These are phyloP conservation scores for Eupithecia tripunctaria DNA, from an alignment of 2,888 invertebrate species.

Conservation along the genomic window DNA sequence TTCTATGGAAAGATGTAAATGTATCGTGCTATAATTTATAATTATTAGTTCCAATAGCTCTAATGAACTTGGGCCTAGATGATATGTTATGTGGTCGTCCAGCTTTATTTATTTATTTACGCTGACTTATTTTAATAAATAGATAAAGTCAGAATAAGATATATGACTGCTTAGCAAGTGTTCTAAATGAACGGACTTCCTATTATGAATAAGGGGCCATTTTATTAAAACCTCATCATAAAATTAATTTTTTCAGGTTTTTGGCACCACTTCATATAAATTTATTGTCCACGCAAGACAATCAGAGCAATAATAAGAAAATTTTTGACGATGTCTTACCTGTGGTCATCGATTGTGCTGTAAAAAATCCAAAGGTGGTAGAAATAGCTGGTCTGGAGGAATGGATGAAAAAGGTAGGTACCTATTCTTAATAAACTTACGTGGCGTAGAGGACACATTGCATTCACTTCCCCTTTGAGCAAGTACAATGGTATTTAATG, in stretches of 20 bases:
- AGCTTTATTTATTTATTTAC: too few species aligned
- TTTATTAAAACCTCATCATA: neutral
- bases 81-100: too few species aligned
- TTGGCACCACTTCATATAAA: constrained; percentile 13
- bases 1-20: too few species aligned
- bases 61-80: too few species aligned
- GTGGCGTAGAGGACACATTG: neutral
- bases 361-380: constrained; percentile 33
- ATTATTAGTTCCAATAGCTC: too few species aligned
- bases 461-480: too few species aligned
- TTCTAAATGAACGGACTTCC: neutral
- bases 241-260: constrained; percentile 16
- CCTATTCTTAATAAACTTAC: neutral
- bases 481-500: too few species aligned
- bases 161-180: neutral
- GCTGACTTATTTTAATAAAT: neutral
- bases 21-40: too few species aligned
- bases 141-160: neutral
- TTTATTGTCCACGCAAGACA: constrained; percentile 23
- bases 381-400: constrained; percentile 39
- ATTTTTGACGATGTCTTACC: constrained; percentile 36
- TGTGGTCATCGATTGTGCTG: constrained; percentile 34
- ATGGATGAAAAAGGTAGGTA: constrained; percentile 47
- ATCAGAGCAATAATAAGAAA: constrained; percentile 24
- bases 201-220: neutral